Evolutionary conservation across 2,113 vertebrate species (phyloP).

Genomic region (Leptosomus discolor): DNA sequence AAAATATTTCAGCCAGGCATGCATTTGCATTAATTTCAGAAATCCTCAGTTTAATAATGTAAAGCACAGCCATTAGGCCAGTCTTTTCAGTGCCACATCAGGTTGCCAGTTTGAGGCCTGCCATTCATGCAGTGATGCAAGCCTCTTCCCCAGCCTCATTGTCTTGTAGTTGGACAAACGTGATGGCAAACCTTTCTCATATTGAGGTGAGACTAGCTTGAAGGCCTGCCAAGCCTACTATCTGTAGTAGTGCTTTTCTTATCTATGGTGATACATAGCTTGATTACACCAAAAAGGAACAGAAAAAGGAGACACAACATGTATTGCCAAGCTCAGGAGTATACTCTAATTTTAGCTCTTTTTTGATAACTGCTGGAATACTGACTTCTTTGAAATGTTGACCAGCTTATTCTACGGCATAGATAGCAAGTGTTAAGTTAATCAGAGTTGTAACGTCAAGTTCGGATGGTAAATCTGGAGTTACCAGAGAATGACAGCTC

Average conservation of each 20-base stretch:
- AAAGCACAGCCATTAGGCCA: neutral
- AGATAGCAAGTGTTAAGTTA: neutral
- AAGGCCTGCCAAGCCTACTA: neutral
- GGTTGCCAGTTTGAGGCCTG: neutral
- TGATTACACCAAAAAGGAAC: neutral
- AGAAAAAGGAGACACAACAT: neutral
- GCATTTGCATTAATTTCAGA: neutral
- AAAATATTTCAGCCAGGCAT: neutral
- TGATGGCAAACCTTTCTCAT: neutral
- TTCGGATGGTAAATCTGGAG: slow-evolving; percentile 31
- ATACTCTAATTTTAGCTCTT: neutral
- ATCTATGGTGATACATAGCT: neutral
- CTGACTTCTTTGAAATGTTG: neutral
- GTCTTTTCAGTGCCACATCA: neutral
- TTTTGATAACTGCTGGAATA: neutral
- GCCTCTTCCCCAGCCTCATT: neutral
- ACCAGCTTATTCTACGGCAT: neutral
- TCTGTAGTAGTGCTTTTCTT: neutral
- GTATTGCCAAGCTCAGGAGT: neutral
- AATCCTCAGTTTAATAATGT: neutral
- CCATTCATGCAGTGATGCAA: neutral
- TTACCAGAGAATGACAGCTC: slow-evolving; percentile 40
- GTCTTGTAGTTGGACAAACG: fast-evolving
- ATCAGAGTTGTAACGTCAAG: slow-evolving; percentile 19
- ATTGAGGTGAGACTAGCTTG: neutral